Base-by-base conservation (phyloP, 1,140 invertebrate species). In the Probaryconus sp. region DNA sequence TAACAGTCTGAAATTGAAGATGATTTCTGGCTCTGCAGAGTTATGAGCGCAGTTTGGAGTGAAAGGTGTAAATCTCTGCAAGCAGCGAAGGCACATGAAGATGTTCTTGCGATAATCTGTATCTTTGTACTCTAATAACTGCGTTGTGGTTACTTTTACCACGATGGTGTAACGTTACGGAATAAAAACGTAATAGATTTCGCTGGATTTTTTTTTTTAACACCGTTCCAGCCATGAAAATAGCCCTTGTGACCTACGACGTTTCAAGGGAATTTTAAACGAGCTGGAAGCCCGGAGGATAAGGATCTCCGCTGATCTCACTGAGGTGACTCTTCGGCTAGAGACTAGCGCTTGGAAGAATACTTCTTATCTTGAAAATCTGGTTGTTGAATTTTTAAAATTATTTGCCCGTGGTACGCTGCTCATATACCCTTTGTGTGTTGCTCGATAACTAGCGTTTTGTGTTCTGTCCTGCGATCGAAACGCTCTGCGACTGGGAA, bases 351-450 rank as follows among this genome's bases (percentile, higher is more conserved):
- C 64, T 30, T 26, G 40, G 7, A 50, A 24, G n/a, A 55, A 7
- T 20, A 26, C 20, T 10, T 11, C 60, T 75, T 75, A 69, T 65
- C 72, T 69, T 47, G 51, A 53, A 7, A 24, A 75, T 68, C 70
- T 65, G 45, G 50, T 58, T 58, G 37, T 60, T 37, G 60, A 75
- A 75, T 69, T 69, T 75, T 75, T 69, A 63, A 55, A 47, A 51
- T 56, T 60, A 69, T 55, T 53, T 56, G 18, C 35, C 30, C 38
- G 35, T 43, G 58, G n/a, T n/a, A n/a, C n/a, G n/a, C n/a, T 45
- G 45, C 26, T 68, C 64, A 69, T 69, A 47, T n/a, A 47, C 13
- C 37, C 53, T 75, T 75, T 69, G 72, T 75, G 26, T 71, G 55
- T 5, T 10, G 43, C 16, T 53, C 50, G 71, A 55, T 63, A 68